Evolutionary conservation across 2,888 invertebrate genomes (phyloP), one percentile per base, ranked within the genome.

Genomic region (Mythimna ferrago): DNA sequence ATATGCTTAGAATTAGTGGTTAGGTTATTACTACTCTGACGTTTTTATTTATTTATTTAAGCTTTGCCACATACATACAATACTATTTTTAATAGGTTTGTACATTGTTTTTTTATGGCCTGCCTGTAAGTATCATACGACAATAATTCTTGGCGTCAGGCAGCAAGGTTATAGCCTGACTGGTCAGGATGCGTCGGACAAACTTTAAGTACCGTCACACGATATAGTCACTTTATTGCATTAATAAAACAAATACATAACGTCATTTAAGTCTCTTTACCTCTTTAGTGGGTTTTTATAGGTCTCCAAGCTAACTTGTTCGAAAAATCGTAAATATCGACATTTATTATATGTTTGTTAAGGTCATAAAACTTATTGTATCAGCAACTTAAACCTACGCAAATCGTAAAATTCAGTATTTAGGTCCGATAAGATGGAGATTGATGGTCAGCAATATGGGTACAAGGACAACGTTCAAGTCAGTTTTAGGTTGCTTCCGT

Each of bases 301-400:
- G 53, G 54, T 66, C 64, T 57, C 69, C n/a, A 19, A 41, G 38
- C 67, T 57, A 72, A 80, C 72, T 64, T 48, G 48, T 63, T 66
- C 21, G 57, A 56, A 71, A 68, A 63, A 58, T 71, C 72, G 66
- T 80, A 77, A 76, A 74, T 77, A 74, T 62, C 54, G 53, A 70
- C 60, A 62, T 76, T 81, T 70, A 66, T 71, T 73, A 70, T 73
- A 70, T 56, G 60, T 64, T 76, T 73, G 19, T 38, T 69, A 48
- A 64, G 38, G 73, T 58, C 32, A 83, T 76, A 73, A 73, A 82
- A 70, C n/a, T 48, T 75, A 60, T 73, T 76, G 76, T 76, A 64
- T 62, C 69, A 21, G 58, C 79, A 71, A 72, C 44, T 35, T 56
- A 32, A 62, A 66, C 66, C 69, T 72, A 76, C 76, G 54, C 73